These are phyloP conservation scores for Acanthiza pusilla DNA, from an alignment of 2,797 vertebrate species.

Conservation along the genomic window DNA sequence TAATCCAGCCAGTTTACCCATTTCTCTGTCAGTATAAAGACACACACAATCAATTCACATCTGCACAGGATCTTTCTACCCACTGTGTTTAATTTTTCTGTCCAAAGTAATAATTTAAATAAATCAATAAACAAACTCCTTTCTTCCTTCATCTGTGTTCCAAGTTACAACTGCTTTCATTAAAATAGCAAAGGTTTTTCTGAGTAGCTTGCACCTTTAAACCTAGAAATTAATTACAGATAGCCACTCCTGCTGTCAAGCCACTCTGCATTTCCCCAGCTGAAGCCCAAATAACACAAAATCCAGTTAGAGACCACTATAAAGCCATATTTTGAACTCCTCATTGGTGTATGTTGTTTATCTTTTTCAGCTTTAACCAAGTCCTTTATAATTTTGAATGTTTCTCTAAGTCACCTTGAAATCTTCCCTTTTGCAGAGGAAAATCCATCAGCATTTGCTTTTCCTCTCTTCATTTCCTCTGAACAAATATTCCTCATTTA, in stretches of 20 bases:
- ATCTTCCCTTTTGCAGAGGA: not conserved
- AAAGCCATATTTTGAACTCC: not conserved
- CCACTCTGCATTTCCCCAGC: not conserved
- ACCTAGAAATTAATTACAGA: not conserved
- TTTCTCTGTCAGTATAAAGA: not conserved
- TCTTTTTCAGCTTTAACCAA: not conserved
- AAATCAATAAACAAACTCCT: not conserved
- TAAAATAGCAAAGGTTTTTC: not conserved
- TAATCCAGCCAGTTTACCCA: not conserved
- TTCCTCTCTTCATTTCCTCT: not conserved
- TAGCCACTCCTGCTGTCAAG: not conserved
- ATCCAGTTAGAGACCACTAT: not conserved
- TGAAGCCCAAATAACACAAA: not conserved
- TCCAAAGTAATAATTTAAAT: not conserved
- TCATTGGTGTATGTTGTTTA: not conserved
- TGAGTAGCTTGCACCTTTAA: not conserved
- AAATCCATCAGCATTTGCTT: slow-evolving; percentile 8
- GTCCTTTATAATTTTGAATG: not conserved
- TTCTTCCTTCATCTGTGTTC: not conserved
- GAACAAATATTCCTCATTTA: slow-evolving; percentile 32
- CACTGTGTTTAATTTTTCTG: slow-evolving; percentile 15
- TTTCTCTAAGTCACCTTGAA: slow-evolving; percentile 40
- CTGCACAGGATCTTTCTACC: not conserved
- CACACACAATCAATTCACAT: not conserved
- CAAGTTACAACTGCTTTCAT: not conserved